Evolutionary conservation across 2,113 vertebrate species (phyloP), one percentile per base, ranked within the genome.

Genomic region (Ctenomys sociabilis): DNA sequence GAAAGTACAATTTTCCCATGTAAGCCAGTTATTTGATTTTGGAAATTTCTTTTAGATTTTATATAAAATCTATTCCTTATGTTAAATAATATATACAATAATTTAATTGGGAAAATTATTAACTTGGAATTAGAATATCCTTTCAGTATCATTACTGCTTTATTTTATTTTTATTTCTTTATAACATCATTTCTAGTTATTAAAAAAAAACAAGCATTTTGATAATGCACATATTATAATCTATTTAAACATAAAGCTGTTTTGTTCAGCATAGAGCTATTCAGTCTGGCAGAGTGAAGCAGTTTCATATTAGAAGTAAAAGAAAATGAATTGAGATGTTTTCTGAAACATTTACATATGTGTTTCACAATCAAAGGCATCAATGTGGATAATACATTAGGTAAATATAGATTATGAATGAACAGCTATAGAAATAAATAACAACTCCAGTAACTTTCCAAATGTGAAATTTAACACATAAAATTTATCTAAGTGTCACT

Each of bases 1-100:
- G 10, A 5, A 92, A 61, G 0, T 43, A 54, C 0, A 81, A n/a
- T n/a, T 59, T 95, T 93, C 37, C 52, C 4, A 32, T 92, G 4
- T 63, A 52, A 96, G 68, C 7, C 10, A 57, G 3, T 92, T 9
- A 45, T 82, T 85, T 40, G 66, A 94, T 52, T 95, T 73, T 95
- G 17, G 0, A 80, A 22, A 30, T 17, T n/a, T 90, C 64, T 52
- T 12, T 17, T 66, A 22, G 17, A 40, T 72, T 75, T 68, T 32
- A 63, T 68, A 26, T 68, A 59, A 43, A 73, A 75, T 80, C 2
- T 66, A 77, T 61, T 85, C 5, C 1, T 4, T n/a, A 70, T 54
- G 26, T 63, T 52, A 88, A 64, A 28, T 70, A 75, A 52, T 21
- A 3, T 32, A 8, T 32, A 40, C 26, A 32, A 37, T 86, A 91